These are phyloP conservation scores for Mormyrus lacerda DNA, from an alignment of 2,113 vertebrate species.

Conservation along the genomic window DNA sequence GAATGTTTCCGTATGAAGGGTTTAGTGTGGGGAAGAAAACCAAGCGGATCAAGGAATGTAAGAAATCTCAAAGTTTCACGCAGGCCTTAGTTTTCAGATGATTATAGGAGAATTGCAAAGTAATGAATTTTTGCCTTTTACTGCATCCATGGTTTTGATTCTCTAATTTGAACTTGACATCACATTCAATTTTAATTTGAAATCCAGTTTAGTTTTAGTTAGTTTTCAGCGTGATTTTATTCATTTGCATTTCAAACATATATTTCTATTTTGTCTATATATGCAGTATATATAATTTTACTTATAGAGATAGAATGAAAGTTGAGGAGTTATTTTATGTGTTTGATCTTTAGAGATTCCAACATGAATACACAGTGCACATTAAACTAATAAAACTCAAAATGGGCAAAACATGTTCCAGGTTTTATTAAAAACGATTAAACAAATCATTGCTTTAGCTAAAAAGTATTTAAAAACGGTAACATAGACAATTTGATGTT, in stretches of 20 bases:
- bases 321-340: not conserved
- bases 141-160: not conserved
- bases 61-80: conserved; percentile 23
- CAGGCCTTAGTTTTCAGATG: conserved; percentile 23
- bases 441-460: not conserved
- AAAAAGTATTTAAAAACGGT: not conserved
- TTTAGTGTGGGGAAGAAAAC: conserved; percentile 3
- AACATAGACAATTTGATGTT: not conserved
- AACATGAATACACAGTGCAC: not conserved
- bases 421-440: not conserved
- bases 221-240: not conserved
- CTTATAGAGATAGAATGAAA: not conserved
- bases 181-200: conserved; percentile 3
- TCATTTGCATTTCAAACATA: not conserved
- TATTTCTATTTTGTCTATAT: not conserved
- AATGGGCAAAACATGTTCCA: not conserved
- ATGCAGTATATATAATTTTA: not conserved
- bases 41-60: conserved; percentile 18
- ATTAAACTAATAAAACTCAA: not conserved
- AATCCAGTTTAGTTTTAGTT: not conserved
- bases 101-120: conserved; percentile 25
- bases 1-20: conserved; percentile 28
- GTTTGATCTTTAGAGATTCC: not conserved
- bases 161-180: conserved; percentile 16
- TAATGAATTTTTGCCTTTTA: not conserved